Percentiles rank a stretch among this genome's conserved stretches.
Conservation (phyloP, 2,113 vertebrate genomes). For the Cyanistes caeruleus region DNA sequence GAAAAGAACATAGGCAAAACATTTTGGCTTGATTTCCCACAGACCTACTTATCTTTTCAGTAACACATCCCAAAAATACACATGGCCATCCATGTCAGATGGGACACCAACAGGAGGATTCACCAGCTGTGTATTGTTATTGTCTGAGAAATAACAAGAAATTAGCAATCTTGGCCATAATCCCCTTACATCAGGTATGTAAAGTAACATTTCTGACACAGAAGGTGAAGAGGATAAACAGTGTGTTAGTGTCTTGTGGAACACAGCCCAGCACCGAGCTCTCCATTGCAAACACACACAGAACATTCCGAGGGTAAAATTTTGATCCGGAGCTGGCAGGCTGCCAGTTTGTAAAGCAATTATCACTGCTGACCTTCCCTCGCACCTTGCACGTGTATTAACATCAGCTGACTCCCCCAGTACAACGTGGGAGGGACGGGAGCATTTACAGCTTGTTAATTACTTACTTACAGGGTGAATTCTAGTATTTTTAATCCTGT, state of each 20-base stretch:
- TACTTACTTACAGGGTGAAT: not conserved
- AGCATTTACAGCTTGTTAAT: not conserved
- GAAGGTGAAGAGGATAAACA: fast-evolving
- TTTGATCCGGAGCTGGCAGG: not conserved
- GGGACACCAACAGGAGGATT: not conserved
- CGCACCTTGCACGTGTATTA: not conserved
- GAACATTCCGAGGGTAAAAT: fast-evolving
- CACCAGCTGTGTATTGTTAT: not conserved
- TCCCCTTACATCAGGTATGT: not conserved
- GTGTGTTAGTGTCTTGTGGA: not conserved
- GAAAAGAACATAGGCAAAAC: not conserved
- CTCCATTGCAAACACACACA: not conserved
- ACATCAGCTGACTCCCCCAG: not conserved
- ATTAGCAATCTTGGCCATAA: not conserved
- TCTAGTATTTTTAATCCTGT: not conserved
- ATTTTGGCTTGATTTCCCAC: not conserved
- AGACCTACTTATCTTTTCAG: not conserved
- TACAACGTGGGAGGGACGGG: not conserved
- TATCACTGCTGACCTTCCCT: not conserved
- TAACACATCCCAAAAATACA: not conserved
- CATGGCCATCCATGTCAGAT: fast-evolving
- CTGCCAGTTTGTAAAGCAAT: not conserved
- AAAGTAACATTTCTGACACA: not conserved
- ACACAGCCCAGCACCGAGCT: not conserved
- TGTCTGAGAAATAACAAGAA: not conserved